A percentile compares a stretch with the other conserved stretches of the same genome.
Evolutionary conservation across 2,113 vertebrate species (phyloP).

Genomic region (Leptobrachium ailaonicum): DNA sequence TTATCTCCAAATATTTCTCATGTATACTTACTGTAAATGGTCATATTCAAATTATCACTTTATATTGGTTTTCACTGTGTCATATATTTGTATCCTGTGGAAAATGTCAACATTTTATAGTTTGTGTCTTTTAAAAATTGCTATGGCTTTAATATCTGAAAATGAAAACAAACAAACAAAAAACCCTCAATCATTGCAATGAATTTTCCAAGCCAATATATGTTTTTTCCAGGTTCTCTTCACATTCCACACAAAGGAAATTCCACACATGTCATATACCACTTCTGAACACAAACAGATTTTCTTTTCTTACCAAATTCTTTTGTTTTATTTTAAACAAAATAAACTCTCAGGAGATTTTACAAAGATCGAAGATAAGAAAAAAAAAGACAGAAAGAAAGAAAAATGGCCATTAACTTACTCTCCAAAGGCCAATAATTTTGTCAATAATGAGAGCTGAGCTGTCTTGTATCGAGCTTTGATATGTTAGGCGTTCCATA

Average conservation of each 20-base stretch:
- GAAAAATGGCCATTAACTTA: constrained; percentile 63
- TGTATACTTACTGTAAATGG: no score
- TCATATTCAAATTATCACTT: no score
- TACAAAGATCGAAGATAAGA: constrained; percentile 61
- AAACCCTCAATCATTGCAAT: background rate
- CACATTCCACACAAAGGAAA: background rate
- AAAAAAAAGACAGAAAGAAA: constrained; percentile 31
- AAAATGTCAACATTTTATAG: no score
- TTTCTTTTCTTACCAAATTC: constrained; percentile 22
- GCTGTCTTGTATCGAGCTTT: constrained; percentile 54
- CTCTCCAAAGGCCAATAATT: constrained; percentile 62
- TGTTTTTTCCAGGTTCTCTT: background rate
- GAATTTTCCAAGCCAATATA: background rate
- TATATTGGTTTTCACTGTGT: no score
- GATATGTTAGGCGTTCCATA: constrained; percentile 57
- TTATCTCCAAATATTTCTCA: no score
- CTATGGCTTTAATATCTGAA: background rate
- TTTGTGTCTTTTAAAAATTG: no score
- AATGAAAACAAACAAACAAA: background rate
- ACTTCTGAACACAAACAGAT: background rate
- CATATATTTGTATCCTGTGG: no score
- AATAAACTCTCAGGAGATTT: constrained; percentile 42
- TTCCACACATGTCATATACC: background rate
- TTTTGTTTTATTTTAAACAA: background rate
- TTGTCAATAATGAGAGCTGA: constrained; percentile 64